Base-by-base conservation (phyloP, 2,888 invertebrate genomes). In the Lysandra bellargus region DNA sequence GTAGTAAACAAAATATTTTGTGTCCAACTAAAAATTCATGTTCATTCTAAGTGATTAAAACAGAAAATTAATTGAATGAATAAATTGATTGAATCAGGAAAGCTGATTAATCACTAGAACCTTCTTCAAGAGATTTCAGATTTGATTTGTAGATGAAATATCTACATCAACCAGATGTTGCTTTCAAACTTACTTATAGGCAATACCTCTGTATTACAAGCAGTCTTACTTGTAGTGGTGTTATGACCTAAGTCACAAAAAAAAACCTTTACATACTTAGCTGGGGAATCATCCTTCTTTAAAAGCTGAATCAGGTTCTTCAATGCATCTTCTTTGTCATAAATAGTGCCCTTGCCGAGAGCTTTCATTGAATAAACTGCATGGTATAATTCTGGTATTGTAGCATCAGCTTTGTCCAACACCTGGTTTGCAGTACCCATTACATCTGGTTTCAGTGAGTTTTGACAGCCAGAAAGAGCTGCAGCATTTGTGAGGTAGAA, bases 201-300 rank as follows among this genome's bases (percentile, higher is more conserved):
- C 44, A 40, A 40, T 14, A 57, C 23, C 23, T 23, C 23, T 23
- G 23, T 23, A 23, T 23, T 23, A 23, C 23, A 23, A 23, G 23
- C 23, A 23, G 23, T 23, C 23, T 23, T 57, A 17, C 53, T 12
- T 12, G 12, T 57, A 57, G 4, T n/a, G 60, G 5, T 5, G n/a
- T n/a, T n/a, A 60, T 60, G 2, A n/a, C 60, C 2, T 61, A 2
- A 61, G 23, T 7, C 6, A 61, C 12, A 4, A 12, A 64, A 76
- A 12, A 30, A 53, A 53, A 75, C n/a, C 49, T 33, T 80, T 79
- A 89, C 94, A 92, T 88, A 97, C 97, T 96, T 96, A 73, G 95
- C 93, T 33, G 97, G 94, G 81, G 97, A 96, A 86, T 98, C 98
- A 91, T 99, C 98, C 85, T 97, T 97, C 88, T 98, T 98, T 81